Base-by-base conservation (phyloP, 2,888 invertebrate genomes). In the Nebria salina region DNA sequence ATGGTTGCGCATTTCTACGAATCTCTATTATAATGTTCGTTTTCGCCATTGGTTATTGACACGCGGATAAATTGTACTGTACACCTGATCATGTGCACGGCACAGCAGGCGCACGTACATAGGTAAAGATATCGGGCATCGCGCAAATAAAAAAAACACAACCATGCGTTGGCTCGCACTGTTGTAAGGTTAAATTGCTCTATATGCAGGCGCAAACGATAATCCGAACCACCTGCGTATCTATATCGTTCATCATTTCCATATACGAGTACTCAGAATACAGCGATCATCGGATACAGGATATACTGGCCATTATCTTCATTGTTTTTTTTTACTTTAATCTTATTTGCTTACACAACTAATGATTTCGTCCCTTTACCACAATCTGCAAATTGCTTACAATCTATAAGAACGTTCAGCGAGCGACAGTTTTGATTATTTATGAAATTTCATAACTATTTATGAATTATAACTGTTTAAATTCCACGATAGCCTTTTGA, bases 61-160 rank as follows among this genome's bases (percentile, higher is more conserved):
- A 78, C 73, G 26, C 73, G 42, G 78, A 72, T 78, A 73, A 78
- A 66, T 65, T 78, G 78, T 78, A 42, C 54, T 73, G 72, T 72
- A 65, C 78, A 78, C 78, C 78, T 78, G 78, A 78, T 66, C 68
- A 26, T 13, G 70, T 34, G 25, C 34, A 25, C 34, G 34, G 34
- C 70, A 20, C 70, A 70, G 70, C 70, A 34, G 70, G 70, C 70
- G 34, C 25, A 25, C 68, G 68, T 26, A 68, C 9, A 15, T 43
- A 43, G 43, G 43, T 43, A 43, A 9, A 9, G 6, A 1, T 9
- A 43, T 43, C 43, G 43, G 43, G 43, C 6, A 54, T 11, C 54
- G 13, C 7, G 54, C 54, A 13, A 54, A 54, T 54, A 54, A 54
- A 54, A 54, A 54, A 0, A 54, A 13, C 54, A 54, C 54, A 4